These are phyloP conservation scores for Pantherophis vulpinus DNA, from an alignment of 2,797 vertebrate species.

Conservation along the genomic window DNA sequence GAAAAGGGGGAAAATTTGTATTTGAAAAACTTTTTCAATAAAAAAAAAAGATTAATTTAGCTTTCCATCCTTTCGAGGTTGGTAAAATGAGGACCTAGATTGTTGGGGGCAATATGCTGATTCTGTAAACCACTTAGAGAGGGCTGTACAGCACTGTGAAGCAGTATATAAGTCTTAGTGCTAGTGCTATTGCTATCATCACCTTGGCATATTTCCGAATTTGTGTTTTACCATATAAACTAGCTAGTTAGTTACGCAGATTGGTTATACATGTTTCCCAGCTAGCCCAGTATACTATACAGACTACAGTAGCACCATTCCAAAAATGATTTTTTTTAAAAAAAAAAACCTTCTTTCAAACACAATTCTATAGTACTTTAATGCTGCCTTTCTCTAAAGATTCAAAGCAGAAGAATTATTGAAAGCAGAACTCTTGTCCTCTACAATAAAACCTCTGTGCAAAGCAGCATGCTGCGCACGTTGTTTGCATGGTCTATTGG, in stretches of 20 bases:
- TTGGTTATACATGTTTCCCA: conserved; percentile 51
- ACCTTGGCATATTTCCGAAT: conserved; percentile 13
- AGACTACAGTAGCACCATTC: conserved; percentile 60
- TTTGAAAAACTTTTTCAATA: too few relatives aligned
- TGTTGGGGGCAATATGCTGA: too few relatives aligned
- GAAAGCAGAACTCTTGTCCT: conserved; percentile 73
- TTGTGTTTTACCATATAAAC: conserved; percentile 31
- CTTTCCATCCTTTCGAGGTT: too few relatives aligned
- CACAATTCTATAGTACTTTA: conserved; percentile 60
- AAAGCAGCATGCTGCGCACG: conserved; percentile 70
- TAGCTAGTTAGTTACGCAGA: conserved; percentile 51
- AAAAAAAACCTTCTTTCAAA: conserved; percentile 53
- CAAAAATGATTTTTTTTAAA: conserved; percentile 27
- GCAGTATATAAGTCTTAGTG: too few relatives aligned
- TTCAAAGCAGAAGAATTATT: conserved; percentile 74
- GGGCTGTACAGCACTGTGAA: too few relatives aligned
- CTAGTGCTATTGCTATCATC: not conserved
- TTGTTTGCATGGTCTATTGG: conserved; percentile 69
- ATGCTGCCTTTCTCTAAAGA: conserved; percentile 74
- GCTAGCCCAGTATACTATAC: conserved; percentile 40
- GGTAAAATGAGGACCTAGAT: too few relatives aligned
- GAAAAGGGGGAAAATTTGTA: too few relatives aligned
- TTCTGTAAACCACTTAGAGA: too few relatives aligned
- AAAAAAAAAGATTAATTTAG: too few relatives aligned
- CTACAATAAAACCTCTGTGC: conserved; percentile 78